These are phyloP conservation scores for Corapipo altera DNA, from an alignment of 2,113 vertebrate species.

Conservation along the genomic window DNA sequence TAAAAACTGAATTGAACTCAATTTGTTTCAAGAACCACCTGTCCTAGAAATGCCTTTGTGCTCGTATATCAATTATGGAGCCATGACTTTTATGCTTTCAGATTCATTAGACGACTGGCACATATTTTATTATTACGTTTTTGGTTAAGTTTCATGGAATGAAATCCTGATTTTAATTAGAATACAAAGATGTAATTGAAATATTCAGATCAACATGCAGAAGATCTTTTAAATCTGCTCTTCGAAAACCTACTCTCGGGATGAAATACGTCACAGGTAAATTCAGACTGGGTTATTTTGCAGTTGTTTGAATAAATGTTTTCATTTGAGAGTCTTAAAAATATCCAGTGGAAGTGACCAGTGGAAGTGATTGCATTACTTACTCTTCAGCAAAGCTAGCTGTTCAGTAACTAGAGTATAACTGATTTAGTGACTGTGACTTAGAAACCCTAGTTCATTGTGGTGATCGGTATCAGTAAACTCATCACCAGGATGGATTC, in stretches of 20 bases:
- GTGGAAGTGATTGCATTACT: neutral
- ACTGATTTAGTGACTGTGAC: slow-evolving; percentile 6
- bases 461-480: neutral
- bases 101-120: neutral
- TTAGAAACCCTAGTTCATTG: neutral
- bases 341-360: neutral
- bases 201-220: neutral
- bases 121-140: neutral
- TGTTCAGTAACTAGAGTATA: neutral
- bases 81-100: neutral
- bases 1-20: neutral
- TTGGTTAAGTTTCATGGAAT: neutral
- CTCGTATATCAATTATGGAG: neutral
- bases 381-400: neutral
- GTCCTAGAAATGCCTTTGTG: neutral
- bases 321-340: neutral
- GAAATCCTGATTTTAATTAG: neutral
- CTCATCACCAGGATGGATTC: neutral
- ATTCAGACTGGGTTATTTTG: neutral
- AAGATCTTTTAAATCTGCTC: neutral
- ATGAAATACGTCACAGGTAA: neutral
- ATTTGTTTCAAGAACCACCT: neutral
- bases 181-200: neutral
- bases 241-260: neutral
- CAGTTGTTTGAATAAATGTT: neutral